Conservation (phyloP, 2,888 invertebrate species). For the Callimorpha dominula region DNA sequence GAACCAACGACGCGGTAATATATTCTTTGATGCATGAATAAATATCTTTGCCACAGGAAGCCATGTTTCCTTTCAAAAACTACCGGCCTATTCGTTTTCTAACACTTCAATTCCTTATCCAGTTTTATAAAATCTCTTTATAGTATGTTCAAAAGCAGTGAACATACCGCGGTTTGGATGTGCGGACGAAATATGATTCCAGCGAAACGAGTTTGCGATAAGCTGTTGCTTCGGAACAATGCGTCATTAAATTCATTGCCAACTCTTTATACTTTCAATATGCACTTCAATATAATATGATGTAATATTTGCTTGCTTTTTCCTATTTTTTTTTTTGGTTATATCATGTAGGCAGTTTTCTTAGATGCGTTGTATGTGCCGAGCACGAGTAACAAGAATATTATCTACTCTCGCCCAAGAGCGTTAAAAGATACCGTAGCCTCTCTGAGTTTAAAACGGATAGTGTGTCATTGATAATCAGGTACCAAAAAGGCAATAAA, state of each 20-base stretch:
- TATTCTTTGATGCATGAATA: constrained; percentile 27
- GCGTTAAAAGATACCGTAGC: neutral
- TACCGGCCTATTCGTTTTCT: constrained; percentile 45
- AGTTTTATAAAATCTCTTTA: constrained; percentile 43
- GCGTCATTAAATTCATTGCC: constrained; percentile 56
- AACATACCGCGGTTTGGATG: constrained; percentile 51
- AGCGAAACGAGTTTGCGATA: constrained; percentile 65
- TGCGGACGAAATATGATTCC: constrained; percentile 66
- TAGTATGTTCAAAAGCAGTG: constrained; percentile 42
- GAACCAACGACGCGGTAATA: constrained; percentile 19
- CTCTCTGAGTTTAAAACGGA: constrained; percentile 6
- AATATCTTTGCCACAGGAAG: constrained; percentile 39
- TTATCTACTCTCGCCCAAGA: neutral
- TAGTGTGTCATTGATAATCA: constrained; percentile 26
- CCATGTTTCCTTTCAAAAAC: constrained; percentile 43
- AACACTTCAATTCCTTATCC: constrained; percentile 40
- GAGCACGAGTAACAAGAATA: neutral
- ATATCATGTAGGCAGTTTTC: neutral
- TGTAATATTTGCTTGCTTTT: constrained; percentile 27
- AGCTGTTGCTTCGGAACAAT: constrained; percentile 65
- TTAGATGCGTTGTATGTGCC: neutral
- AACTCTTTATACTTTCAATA: constrained; percentile 47
- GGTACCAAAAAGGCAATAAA: constrained; percentile 28
- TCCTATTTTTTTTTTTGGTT: neutral
- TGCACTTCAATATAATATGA: constrained; percentile 36